Percentiles rank a stretch among this genome's conserved stretches.
These are phyloP conservation scores for Romanogobio albipinnatus DNA, from an alignment of 2,113 vertebrate genomes.

Conservation along the genomic window DNA sequence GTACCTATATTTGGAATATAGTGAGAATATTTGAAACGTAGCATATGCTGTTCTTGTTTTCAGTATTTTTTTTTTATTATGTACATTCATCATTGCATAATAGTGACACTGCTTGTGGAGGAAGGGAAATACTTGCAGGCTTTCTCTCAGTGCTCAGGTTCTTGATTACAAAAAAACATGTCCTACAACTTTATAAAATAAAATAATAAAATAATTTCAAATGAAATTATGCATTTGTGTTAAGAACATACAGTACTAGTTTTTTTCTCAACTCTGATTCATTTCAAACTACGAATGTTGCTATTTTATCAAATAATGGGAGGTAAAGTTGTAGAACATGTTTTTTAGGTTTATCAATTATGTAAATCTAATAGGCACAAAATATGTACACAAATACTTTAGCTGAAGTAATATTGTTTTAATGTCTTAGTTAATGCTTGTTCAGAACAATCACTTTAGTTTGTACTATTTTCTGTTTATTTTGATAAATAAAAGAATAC, in stretches of 20 bases:
- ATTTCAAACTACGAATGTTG: background rate
- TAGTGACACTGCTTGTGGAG: background rate
- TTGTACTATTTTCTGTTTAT: too few species aligned
- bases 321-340: background rate
- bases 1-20: background rate
- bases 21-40: background rate
- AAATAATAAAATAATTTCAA: too few species aligned
- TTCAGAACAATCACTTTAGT: too few species aligned
- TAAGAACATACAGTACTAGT: too few species aligned
- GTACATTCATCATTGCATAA: background rate
- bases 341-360: too few species aligned
- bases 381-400: too few species aligned
- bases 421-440: too few species aligned
- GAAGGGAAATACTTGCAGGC: background rate
- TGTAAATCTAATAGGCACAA: too few species aligned
- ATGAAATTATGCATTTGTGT: too few species aligned
- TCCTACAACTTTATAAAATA: background rate
- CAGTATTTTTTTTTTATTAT: background rate
- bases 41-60: background rate
- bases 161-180: background rate
- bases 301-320: background rate
- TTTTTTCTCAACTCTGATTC: background rate
- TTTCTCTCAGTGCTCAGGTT: conserved; percentile 22
- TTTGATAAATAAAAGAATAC: too few species aligned
- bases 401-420: too few species aligned